These are phyloP conservation scores for Laticauda colubrina DNA, from an alignment of 2,113 vertebrate genomes.

Conservation along the genomic window DNA sequence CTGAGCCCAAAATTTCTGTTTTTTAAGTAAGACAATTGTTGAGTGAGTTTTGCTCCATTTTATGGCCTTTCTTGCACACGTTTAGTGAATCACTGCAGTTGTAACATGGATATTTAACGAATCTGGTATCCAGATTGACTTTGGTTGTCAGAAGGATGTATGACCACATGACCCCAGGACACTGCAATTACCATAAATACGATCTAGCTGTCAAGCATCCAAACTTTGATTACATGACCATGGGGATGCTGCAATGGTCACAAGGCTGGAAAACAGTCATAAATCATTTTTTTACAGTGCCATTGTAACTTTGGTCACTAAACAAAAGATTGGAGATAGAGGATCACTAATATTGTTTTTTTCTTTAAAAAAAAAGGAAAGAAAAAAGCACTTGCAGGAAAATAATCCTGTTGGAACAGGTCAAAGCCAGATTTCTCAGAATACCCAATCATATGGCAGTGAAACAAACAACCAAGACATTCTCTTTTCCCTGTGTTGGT, in stretches of 20 bases:
- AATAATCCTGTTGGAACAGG: neutral
- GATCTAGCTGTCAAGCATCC: neutral
- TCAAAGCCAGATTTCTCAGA: neutral
- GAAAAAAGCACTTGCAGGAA: neutral
- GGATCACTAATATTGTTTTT: neutral
- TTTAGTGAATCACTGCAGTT: neutral
- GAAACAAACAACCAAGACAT: neutral
- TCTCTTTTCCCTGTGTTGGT: neutral
- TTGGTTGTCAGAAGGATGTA: neutral
- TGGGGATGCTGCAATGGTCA: neutral
- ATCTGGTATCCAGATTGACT: neutral
- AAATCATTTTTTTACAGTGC: neutral
- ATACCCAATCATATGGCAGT: neutral
- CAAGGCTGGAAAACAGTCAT: neutral
- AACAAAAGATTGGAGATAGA: neutral
- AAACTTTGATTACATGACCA: neutral
- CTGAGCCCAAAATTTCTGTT: neutral
- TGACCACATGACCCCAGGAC: neutral
- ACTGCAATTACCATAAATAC: neutral
- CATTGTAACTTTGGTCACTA: neutral
- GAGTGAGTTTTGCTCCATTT: neutral
- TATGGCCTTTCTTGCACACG: neutral
- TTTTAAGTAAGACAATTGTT: neutral
- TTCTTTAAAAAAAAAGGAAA: no score
- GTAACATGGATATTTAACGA: neutral